phyloP scores from a whole-genome alignment of 2,888 invertebrate species.

The Parochlus steinenii region DNA sequence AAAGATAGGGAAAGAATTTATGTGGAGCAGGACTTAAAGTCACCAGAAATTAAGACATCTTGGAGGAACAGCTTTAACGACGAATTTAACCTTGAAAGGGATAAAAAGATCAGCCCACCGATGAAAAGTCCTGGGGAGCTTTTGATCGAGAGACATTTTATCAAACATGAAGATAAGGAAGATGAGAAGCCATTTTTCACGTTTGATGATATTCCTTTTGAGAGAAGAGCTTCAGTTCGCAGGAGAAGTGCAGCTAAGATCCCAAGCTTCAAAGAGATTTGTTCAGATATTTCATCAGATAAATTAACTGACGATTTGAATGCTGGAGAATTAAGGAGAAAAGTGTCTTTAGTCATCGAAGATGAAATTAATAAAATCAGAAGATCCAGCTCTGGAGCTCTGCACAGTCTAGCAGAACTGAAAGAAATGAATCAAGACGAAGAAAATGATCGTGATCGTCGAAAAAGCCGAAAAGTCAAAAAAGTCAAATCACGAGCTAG shows the following conservation, averaged over 20 bases:
- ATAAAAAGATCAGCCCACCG: slow-evolving; percentile 12
- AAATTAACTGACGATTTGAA: slow-evolving; percentile 35
- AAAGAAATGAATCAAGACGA: slow-evolving; percentile 10
- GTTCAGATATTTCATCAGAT: slow-evolving; percentile 35
- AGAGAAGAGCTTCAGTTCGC: slow-evolving; percentile 19
- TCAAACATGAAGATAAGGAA: slow-evolving; percentile 38
- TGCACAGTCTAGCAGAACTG: slow-evolving; percentile 14
- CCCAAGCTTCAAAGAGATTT: slow-evolving; percentile 38
- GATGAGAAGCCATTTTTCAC: slow-evolving; percentile 17
- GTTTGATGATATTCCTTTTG: slow-evolving; percentile 18
- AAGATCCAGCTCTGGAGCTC: slow-evolving; percentile 24
- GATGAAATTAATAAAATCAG: slow-evolving; percentile 31
- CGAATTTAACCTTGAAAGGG: slow-evolving; percentile 22
- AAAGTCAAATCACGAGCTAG: slow-evolving; percentile 17
- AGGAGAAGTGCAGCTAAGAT: slow-evolving; percentile 26
- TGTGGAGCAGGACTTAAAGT: slow-evolving; percentile 12
- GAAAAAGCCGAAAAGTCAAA: slow-evolving; percentile 20
- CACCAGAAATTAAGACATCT: slow-evolving; percentile 16
- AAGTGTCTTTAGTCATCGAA: slow-evolving; percentile 38
- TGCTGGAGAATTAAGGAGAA: slow-evolving; percentile 33
- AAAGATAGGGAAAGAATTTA: slow-evolving; percentile 10
- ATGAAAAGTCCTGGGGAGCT: slow-evolving; percentile 56
- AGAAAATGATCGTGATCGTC: slow-evolving; percentile 14
- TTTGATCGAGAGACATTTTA: slow-evolving; percentile 56
- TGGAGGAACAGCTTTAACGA: slow-evolving; percentile 50